Percentiles rank a stretch among this genome's conserved stretches.
Evolutionary conservation across 2,113 vertebrate genomes (phyloP).

Genomic region (Perccottus glenii): DNA sequence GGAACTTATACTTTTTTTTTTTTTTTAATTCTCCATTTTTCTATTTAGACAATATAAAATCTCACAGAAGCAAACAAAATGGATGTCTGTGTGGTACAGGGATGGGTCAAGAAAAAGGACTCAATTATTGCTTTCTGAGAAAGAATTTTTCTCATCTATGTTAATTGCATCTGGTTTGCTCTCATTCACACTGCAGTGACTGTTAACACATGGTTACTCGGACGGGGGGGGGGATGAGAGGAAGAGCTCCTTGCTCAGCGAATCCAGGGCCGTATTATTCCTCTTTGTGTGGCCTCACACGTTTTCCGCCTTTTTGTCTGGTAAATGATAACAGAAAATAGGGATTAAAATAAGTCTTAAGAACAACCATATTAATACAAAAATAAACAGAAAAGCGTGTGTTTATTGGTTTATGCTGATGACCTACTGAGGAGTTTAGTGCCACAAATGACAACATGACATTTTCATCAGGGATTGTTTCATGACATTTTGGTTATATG

Average conservation of each 20-base stretch:
- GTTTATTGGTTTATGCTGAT: background rate
- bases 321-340: slow-evolving; percentile 83
- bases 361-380: slow-evolving; percentile 24
- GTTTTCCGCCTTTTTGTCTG: slow-evolving; percentile 85
- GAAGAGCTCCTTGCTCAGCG: slow-evolving; percentile 72
- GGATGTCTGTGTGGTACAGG: slow-evolving; percentile 12
- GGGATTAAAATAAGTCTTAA: slow-evolving; percentile 69
- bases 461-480: no score
- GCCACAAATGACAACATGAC: background rate
- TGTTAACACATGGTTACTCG: slow-evolving; percentile 77
- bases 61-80: slow-evolving; percentile 78
- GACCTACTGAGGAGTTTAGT: background rate
- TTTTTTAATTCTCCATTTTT: slow-evolving; percentile 47
- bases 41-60: slow-evolving; percentile 80
- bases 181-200: slow-evolving; percentile 71
- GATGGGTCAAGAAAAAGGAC: slow-evolving; percentile 26
- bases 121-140: slow-evolving; percentile 85
- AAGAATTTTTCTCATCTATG: slow-evolving; percentile 70
- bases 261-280: slow-evolving; percentile 82
- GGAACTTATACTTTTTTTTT: slow-evolving; percentile 16
- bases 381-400: slow-evolving; percentile 27
- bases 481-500: no score
- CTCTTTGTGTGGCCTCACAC: slow-evolving; percentile 83
- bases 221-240: slow-evolving; percentile 23
- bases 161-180: slow-evolving; percentile 70